phyloP scores from a whole-genome alignment of 1,140 invertebrate species.

The Drosophila truncata region DNA sequence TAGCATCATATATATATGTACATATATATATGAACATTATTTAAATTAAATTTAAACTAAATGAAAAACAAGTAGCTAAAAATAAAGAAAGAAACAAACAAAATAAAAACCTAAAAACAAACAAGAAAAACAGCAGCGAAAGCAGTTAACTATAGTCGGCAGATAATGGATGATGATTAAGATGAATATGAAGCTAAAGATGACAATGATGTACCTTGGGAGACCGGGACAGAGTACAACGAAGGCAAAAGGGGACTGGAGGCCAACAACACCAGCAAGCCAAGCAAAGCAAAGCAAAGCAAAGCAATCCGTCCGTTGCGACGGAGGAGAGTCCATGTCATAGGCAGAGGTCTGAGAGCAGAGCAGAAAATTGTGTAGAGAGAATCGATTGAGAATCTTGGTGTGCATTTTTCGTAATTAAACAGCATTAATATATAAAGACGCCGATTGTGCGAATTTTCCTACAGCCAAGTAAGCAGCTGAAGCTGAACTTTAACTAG shows the following conservation, averaged over 20 bases:
- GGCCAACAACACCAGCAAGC: slow-evolving; percentile 11
- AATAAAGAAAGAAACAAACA: slow-evolving; percentile 47
- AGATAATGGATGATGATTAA: background rate
- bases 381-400: slow-evolving; percentile 1
- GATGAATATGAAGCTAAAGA: background rate
- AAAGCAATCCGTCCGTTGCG: slow-evolving; percentile 37
- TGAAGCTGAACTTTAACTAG: slow-evolving; percentile 39
- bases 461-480: slow-evolving; percentile 65
- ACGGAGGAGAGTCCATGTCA: slow-evolving; percentile 15
- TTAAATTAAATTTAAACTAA: slow-evolving; percentile 63
- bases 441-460: slow-evolving; percentile 60
- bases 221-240: slow-evolving; percentile 58
- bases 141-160: slow-evolving; percentile 2
- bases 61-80: slow-evolving; percentile 57
- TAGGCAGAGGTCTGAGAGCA: background rate
- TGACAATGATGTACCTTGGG: slow-evolving; percentile 11
- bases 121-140: slow-evolving; percentile 14
- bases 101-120: slow-evolving; percentile 29
- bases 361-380: slow-evolving; percentile 3
- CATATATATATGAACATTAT: slow-evolving; percentile 50
- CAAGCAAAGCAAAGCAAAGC: slow-evolving; percentile 15
- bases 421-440: slow-evolving; percentile 15
- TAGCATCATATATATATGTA: slow-evolving; percentile 48
- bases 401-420: slow-evolving; percentile 35
- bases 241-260: slow-evolving; percentile 39